phyloP scores from a whole-genome alignment of 2,113 vertebrate species.

The Andinoacara biseriatus region DNA sequence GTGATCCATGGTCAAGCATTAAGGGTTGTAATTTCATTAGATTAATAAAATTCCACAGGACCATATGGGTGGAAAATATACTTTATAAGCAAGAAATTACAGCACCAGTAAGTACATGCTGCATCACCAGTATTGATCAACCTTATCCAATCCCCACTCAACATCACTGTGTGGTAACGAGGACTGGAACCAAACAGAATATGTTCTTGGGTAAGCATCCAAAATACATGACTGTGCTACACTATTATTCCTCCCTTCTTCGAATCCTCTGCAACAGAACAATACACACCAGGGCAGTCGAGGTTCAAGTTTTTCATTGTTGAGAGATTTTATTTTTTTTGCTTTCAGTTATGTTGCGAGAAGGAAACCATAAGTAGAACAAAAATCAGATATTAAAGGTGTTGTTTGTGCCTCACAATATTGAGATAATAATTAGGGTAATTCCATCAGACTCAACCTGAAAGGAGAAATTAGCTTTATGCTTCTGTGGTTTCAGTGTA shows the following conservation, averaged over 20 bases:
- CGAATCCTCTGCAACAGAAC: neutral
- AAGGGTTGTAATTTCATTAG: neutral
- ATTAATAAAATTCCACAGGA: neutral
- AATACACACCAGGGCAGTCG: neutral
- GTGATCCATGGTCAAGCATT: neutral
- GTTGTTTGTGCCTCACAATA: neutral
- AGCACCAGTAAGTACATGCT: neutral
- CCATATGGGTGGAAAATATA: neutral
- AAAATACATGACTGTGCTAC: neutral
- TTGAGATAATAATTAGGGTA: neutral
- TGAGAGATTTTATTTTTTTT: neutral
- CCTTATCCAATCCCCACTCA: neutral
- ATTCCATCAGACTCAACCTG: neutral
- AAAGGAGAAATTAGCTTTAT: constrained; percentile 7
- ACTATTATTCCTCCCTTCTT: neutral
- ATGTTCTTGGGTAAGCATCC: neutral
- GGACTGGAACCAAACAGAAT: neutral
- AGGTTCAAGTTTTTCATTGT: neutral
- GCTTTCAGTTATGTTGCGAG: neutral
- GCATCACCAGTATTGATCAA: neutral
- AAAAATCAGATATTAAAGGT: neutral
- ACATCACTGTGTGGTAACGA: neutral
- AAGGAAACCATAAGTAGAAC: neutral
- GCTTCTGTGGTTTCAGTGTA: neutral
- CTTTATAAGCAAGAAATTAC: constrained; percentile 11